phyloP scores from a whole-genome alignment of 2,888 invertebrate species.

The Rapana venosa region DNA sequence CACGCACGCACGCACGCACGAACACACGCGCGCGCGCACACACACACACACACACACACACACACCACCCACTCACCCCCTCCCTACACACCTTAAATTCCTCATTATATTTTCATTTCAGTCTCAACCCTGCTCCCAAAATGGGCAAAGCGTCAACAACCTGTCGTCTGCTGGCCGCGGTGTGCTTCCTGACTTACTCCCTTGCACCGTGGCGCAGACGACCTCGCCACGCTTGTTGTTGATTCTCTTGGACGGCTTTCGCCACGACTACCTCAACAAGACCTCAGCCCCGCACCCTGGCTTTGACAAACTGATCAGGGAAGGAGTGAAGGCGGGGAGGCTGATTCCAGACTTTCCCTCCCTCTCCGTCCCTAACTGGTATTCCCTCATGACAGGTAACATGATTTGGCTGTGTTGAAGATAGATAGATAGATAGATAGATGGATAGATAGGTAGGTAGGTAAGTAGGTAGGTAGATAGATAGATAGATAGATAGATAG shows the following conservation, averaged over 20 bases:
- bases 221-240: constrained; percentile 57
- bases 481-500: too few relatives aligned
- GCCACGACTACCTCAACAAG: constrained; percentile 69
- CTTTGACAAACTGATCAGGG: constrained; percentile 57
- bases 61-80: too few relatives aligned
- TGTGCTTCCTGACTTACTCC: neutral
- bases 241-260: constrained; percentile 70
- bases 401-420: too few relatives aligned
- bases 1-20: too few relatives aligned
- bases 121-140: too few relatives aligned
- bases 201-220: neutral
- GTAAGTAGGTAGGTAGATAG: too few relatives aligned
- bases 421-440: too few relatives aligned
- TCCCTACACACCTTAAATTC: too few relatives aligned
- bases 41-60: too few relatives aligned
- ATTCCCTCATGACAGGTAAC: constrained; percentile 71
- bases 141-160: neutral
- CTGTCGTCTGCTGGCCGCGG: neutral
- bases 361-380: constrained; percentile 69
- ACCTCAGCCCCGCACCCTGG: constrained; percentile 51
- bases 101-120: too few relatives aligned
- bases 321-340: constrained; percentile 65
- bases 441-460: too few relatives aligned
- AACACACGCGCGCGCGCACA: too few relatives aligned
- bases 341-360: constrained; percentile 68